Evolutionary conservation across 1,140 invertebrate genomes (phyloP), one percentile per base, ranked within the genome.

Genomic region (Apis dorsata): DNA sequence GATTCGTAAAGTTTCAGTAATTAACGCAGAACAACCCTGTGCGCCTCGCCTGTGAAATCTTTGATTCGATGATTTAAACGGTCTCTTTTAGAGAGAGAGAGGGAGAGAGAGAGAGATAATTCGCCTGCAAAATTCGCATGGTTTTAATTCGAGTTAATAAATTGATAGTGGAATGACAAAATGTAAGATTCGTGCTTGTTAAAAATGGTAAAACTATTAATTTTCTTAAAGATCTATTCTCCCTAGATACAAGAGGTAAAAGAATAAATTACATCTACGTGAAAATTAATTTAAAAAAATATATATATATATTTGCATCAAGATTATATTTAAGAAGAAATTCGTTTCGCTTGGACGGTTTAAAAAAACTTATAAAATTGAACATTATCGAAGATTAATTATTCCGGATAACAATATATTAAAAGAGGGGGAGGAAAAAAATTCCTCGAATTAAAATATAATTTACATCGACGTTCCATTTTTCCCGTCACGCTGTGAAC

Each of bases 1-100:
- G 77, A 53, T 68, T 81, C 81, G 75, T 79, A 73, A 89, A 89
- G 79, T 79, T 80, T 68, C 78, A 84, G 85, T 88, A 89, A 89
- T 89, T 89, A 89, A 88, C 87, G 88, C 60, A 34, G 81, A 34
- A 44, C 65, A 12, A 24, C 12, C 59, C 12, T 17, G 53, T 21
- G 65, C 21, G 62, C 24, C 28, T 77, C 53, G 21, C 55, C n/a
- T 11, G 21, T 19, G 49, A 79, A 9, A 79, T 55, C 21, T 79
- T 55, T 28, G 53, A 44, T 70, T 59, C 11, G 51, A 62, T 17
- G 51, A 8, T 57, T 44, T 28, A 55, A 55, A 4, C n/a, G 9
- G 24, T 3, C 9, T 11, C 17, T 24, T 17, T 5, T 1, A 44
- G 2, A 44, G 5, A 44, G 34, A 44, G 34, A 44, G 34, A 34